A percentile compares a stretch with the other conserved stretches of the same genome.
phyloP scores from a whole-genome alignment of 2,113 vertebrate species.

The Alces alces region DNA sequence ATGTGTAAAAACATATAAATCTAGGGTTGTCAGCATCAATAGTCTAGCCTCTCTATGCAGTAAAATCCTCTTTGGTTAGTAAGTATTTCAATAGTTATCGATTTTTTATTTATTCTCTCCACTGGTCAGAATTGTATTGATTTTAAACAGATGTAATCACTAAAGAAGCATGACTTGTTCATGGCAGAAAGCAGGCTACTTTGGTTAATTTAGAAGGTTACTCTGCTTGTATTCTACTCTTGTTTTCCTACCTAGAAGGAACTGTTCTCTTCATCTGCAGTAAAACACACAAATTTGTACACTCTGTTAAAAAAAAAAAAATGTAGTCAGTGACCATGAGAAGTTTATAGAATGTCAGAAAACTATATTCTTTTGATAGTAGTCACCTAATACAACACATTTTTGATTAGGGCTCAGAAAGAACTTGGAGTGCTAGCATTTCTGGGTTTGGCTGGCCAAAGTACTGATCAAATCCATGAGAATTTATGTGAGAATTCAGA shows the following conservation, averaged over 20 bases:
- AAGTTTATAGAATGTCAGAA: neutral
- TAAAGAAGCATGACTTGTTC: neutral
- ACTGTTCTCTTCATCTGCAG: neutral
- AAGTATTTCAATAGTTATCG: slow-evolving; percentile 37
- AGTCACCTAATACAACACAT: neutral
- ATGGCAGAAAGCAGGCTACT: neutral
- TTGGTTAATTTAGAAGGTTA: neutral
- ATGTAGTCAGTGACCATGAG: neutral
- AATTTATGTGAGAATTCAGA: neutral
- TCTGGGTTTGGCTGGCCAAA: neutral
- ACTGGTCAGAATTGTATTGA: slow-evolving; percentile 20
- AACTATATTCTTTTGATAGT: neutral
- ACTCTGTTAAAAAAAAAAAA: neutral
- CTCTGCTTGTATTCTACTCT: neutral
- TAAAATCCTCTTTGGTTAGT: slow-evolving; percentile 14
- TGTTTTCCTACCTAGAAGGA: neutral
- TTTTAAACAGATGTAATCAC: slow-evolving; percentile 44
- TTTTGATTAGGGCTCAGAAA: neutral
- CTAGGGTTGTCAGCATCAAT: neutral
- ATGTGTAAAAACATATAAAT: neutral
- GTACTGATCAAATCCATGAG: neutral
- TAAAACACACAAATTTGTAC: neutral
- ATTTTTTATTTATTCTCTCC: slow-evolving; percentile 35
- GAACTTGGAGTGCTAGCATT: neutral
- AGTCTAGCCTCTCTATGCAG: neutral